Evolutionary conservation across 1,140 invertebrate species (phyloP), one percentile per base, ranked within the genome.

Genomic region (Hydropsyche tenuis): DNA sequence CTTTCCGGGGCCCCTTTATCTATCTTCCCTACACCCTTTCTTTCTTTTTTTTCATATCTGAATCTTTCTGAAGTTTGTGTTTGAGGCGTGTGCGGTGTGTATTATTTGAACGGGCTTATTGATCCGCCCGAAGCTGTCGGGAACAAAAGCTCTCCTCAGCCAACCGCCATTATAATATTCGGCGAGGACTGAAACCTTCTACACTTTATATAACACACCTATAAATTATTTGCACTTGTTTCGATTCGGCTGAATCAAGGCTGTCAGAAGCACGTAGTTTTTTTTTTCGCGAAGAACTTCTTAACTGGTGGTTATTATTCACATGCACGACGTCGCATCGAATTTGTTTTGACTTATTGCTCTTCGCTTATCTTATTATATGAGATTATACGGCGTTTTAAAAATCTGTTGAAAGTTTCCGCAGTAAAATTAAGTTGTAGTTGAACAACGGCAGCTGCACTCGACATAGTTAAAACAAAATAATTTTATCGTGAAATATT

Each of bases 81-180:
- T 65, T 65, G 63, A 42, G 63, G 63, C 43, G 65, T 68, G 65
- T 65, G 63, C 63, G 63, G 63, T 48, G 65, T 68, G 65, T 43
- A 68, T 68, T 68, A 68, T 68, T 68, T 68, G 65, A 68, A 68
- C 45, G 65, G 45, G 37, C 42, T 48, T 68, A 68, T 68, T 68
- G 65, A 68, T 68, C 65, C 65, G 42, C 42, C 63, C 63, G 63
- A 65, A 65, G 65, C 65, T 46, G 65, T 48, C 65, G 65, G 63
- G 65, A 68, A 68, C 65, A 68, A 68, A 68, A 68, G 65, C 65
- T 27, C 65, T 68, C 65, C 20, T 65, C 42, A n/a, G 30, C 42
- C 14, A 51, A 51, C 18, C 30, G 63, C 30, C 63, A 68, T 68
- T 46, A 68, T 68, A 68, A 68, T 68, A 68, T 68, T 48, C 42